Evolutionary conservation across 1,140 invertebrate genomes (phyloP).

Genomic region (Drosophila arawakana): DNA sequence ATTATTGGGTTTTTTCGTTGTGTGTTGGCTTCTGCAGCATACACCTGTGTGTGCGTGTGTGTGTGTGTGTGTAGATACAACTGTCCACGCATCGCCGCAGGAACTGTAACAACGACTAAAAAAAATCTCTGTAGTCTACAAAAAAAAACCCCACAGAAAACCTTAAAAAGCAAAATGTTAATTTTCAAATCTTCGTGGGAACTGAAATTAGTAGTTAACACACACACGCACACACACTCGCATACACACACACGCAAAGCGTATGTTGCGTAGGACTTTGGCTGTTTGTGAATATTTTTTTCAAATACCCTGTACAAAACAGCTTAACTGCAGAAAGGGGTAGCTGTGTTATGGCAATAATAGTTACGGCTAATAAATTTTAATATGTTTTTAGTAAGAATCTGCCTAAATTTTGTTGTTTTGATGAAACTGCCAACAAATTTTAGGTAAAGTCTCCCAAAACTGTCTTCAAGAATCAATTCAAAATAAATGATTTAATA

Average conservation of each 20-base stretch:
- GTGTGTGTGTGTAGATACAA: slow-evolving; percentile 14
- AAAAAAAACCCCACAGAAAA: slow-evolving; percentile 10
- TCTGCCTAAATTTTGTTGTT: no score
- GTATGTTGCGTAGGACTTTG: slow-evolving; percentile 29
- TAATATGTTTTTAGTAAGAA: no score
- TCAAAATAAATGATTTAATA: no score
- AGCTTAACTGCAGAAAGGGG: neutral
- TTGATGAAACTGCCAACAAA: no score
- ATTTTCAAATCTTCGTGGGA: slow-evolving; percentile 81
- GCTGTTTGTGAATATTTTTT: slow-evolving; percentile 17
- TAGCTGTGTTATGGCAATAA: no score
- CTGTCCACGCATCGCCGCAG: slow-evolving; percentile 65
- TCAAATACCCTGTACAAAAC: slow-evolving; percentile 6
- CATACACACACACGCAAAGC: neutral
- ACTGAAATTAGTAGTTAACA: slow-evolving; percentile 75
- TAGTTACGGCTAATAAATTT: no score
- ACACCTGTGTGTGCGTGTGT: slow-evolving; percentile 61
- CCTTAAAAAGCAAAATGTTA: slow-evolving; percentile 69
- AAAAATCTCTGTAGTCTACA: slow-evolving; percentile 15
- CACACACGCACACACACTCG: slow-evolving; percentile 46
- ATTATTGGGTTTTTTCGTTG: slow-evolving; percentile 63
- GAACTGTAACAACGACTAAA: slow-evolving; percentile 70
- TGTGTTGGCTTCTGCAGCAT: slow-evolving; percentile 7
- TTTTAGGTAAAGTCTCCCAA: no score
- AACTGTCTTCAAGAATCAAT: neutral